Evolutionary conservation across 2,113 vertebrate species (phyloP), one percentile per base, ranked within the genome.

Genomic region (Perca fluviatilis): DNA sequence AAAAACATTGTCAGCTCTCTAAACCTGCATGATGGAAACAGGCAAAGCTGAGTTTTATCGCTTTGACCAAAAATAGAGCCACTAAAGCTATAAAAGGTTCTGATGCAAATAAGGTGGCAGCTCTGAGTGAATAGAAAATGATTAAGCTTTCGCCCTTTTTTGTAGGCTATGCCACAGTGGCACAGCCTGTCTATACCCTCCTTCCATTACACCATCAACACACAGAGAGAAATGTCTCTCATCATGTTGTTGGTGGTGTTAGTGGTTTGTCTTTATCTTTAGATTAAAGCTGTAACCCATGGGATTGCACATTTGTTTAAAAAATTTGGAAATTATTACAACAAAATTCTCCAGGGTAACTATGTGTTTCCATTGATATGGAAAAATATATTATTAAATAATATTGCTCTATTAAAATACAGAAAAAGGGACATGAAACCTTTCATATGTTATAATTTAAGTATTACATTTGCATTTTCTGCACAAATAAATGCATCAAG

Each of bases 1-100:
- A 62, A 67, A 67, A 43, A 51, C 23, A 18, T 23, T 6, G 40
- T 43, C 33, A 15, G 67, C n/a, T 58, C 78, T 23, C 8, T 51
- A 61, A 2, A 71, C 7, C 23, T 49, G 36, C 46, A 30, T 12
- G 40, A 30, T 9, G 47, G 27, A 68, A 51, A 57, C 43, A 18
- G 43, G 74, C 50, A 25, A 50, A 53, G 30, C n/a, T 43, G 51
- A n/a, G 15, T n/a, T 58, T 30, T 51, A 33, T 27, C 25, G 58
- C 25, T 33, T 36, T 57, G 51, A 73, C 25, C 51, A 71, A 80
- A 74, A 68, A 77, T 30, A 80, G 71, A 73, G 16, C 8, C 36
- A 40, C 36, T 40, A 9, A 40, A 40, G 21, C 43, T 57, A 6
- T 33, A 46, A 75, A 75, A 43, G 56, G 7, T 27, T 73, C 10